These are phyloP conservation scores for Cynodonichthys magdalenae DNA, from an alignment of 2,797 vertebrate species.

Conservation along the genomic window DNA sequence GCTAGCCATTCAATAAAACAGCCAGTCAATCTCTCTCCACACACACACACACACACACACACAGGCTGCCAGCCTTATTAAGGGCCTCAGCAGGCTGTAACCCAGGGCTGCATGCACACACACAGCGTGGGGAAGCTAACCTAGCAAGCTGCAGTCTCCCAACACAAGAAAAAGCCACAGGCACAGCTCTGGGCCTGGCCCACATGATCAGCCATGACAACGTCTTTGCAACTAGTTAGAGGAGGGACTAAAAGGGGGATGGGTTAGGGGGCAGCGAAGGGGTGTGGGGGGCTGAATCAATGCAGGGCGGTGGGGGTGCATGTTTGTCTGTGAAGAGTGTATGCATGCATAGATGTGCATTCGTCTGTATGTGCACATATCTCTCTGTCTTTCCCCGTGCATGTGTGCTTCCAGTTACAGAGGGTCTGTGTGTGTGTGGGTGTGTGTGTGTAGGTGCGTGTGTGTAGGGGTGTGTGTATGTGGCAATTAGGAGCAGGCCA, in stretches of 20 bases:
- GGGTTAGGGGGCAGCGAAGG: background rate
- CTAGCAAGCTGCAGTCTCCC: slow-evolving; percentile 59
- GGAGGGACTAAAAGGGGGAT: slow-evolving; percentile 41
- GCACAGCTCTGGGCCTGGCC: slow-evolving; percentile 89
- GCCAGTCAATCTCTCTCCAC: slow-evolving; percentile 65
- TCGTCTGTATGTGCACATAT: slow-evolving; percentile 60
- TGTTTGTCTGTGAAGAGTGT: slow-evolving; percentile 62
- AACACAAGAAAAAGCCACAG: slow-evolving; percentile 91
- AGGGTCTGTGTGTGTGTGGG: too few species aligned
- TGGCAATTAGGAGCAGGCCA: slow-evolving; percentile 99
- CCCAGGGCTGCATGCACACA: slow-evolving; percentile 78
- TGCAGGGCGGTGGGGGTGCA: slow-evolving; percentile 60
- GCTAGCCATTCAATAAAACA: slow-evolving; percentile 68
- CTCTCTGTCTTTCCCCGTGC: slow-evolving; percentile 61
- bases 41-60: slow-evolving; percentile 75
- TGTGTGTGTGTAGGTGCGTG: slow-evolving; percentile 78
- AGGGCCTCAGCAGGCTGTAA: slow-evolving; percentile 87
- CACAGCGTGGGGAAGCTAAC: slow-evolving; percentile 79
- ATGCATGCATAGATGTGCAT: slow-evolving; percentile 77
- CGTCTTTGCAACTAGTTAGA: slow-evolving; percentile 93
- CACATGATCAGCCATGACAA: slow-evolving; percentile 96
- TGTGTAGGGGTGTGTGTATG: slow-evolving; percentile 86
- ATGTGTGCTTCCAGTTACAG: slow-evolving; percentile 86
- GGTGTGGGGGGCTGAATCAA: slow-evolving; percentile 58
- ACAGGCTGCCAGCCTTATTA: slow-evolving; percentile 97